A percentile compares a stretch with the other conserved stretches of the same genome.
phyloP scores from a whole-genome alignment of 1,140 invertebrate species.

The Mya arenaria region DNA sequence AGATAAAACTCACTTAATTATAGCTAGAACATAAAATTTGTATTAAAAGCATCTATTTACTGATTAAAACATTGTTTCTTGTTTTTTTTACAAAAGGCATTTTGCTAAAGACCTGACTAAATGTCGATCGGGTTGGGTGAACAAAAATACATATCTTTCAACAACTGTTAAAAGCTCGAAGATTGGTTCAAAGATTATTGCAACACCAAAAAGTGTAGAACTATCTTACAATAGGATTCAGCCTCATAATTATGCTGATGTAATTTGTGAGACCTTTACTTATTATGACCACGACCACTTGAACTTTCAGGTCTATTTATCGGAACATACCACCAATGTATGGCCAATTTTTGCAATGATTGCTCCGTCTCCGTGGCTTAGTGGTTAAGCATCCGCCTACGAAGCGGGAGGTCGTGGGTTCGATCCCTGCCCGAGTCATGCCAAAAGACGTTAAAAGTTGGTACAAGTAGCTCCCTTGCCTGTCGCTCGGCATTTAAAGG shows the following conservation, averaged over 20 bases:
- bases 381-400: too few species aligned
- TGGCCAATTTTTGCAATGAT: constrained; percentile 4
- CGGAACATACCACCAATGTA: neutral
- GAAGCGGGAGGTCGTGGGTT: too few species aligned
- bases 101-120: neutral
- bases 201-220: neutral
- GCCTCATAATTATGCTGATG: neutral
- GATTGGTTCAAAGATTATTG: neutral
- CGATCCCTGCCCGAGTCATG: too few species aligned
- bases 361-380: too few species aligned
- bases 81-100: neutral
- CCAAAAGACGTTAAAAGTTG: too few species aligned
- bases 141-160: neutral
- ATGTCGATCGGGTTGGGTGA: neutral
- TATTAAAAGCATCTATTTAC: too few species aligned
- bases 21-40: too few species aligned
- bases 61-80: too few species aligned
- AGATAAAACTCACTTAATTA: too few species aligned
- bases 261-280: neutral
- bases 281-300: neutral
- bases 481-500: too few species aligned
- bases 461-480: too few species aligned
- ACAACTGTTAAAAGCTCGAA: neutral
- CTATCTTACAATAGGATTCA: neutral
- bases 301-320: neutral